Evolutionary conservation across 2,888 invertebrate genomes (phyloP).

Genomic region (Troides oblongomaculatus): DNA sequence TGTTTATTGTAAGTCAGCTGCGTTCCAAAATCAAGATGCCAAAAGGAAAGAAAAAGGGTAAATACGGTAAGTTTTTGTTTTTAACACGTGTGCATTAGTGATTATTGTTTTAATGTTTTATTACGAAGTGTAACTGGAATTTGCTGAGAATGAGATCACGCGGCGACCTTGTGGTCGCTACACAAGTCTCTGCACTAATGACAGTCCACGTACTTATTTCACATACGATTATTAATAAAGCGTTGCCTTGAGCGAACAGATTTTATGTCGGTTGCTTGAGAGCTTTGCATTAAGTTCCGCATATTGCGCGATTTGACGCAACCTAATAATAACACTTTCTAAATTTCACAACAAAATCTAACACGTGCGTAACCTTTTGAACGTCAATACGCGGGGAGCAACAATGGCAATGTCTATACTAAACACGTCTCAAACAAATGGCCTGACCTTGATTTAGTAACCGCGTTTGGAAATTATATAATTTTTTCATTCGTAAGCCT

Average conservation of each 20-base stretch:
- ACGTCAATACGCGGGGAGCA: conserved; percentile 29
- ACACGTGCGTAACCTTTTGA: conserved; percentile 35
- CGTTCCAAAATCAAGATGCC: conserved; percentile 78
- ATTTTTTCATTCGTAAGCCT: conserved; percentile 22
- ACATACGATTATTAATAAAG: conserved; percentile 41
- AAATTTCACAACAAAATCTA: conserved; percentile 40
- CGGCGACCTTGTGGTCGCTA: conserved; percentile 71
- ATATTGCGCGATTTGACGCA: conserved; percentile 34
- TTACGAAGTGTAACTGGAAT: conserved; percentile 41
- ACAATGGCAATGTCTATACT: conserved; percentile 1
- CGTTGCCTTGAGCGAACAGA: conserved; percentile 37
- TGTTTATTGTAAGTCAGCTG: conserved; percentile 71
- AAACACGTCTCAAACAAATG: conserved; percentile 9
- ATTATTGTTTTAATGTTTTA: conserved; percentile 18
- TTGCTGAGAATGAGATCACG: conserved; percentile 70
- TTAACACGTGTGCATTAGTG: background rate
- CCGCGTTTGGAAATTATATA: conserved; percentile 34
- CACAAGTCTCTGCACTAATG: conserved; percentile 54
- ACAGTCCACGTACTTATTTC: conserved; percentile 55
- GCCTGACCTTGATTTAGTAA: conserved; percentile 27
- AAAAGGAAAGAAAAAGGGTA: conserved; percentile 88
- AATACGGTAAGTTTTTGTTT: conserved; percentile 80
- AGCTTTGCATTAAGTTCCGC: conserved; percentile 29
- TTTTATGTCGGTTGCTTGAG: conserved; percentile 46
- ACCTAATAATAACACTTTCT: conserved; percentile 41